phyloP scores from a whole-genome alignment of 2,888 invertebrate species.

The Cylloceria caligata region DNA sequence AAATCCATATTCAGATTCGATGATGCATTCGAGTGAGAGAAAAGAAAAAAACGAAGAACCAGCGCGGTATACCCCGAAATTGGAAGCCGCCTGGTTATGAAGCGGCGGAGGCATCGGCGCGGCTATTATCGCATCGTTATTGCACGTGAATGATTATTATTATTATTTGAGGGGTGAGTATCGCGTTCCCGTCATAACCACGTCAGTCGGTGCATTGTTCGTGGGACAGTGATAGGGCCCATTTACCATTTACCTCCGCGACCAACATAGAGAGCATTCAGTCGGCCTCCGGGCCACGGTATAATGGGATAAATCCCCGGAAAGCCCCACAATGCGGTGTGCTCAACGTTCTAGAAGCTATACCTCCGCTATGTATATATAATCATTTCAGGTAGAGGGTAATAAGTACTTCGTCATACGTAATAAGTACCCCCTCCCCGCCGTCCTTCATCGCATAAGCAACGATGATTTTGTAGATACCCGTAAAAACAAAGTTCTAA shows the following conservation, averaged over 20 bases:
- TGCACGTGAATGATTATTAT: constrained; percentile 72
- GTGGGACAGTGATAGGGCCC: constrained; percentile 81
- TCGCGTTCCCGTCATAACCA: constrained; percentile 84
- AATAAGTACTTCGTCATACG: constrained; percentile 18
- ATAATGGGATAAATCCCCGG: constrained; percentile 65
- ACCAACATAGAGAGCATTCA: constrained; percentile 43
- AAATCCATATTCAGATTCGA: constrained; percentile 82
- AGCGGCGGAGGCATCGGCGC: too few species aligned
- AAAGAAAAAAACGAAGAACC: constrained; percentile 34
- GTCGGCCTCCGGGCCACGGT: constrained; percentile 50
- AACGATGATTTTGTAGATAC: constrained; percentile 3
- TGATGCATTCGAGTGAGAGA: constrained; percentile 78
- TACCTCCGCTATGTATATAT: constrained; percentile 8
- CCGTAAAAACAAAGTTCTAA: neutral
- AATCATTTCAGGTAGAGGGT: constrained; percentile 32
- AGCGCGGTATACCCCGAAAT: constrained; percentile 60
- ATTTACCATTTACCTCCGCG: constrained; percentile 61
- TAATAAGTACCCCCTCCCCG: too few species aligned
- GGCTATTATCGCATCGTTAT: constrained; percentile 77
- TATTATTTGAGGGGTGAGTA: constrained; percentile 75
- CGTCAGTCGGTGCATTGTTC: constrained; percentile 81
- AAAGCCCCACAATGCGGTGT: constrained; percentile 62
- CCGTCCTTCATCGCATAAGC: neutral
- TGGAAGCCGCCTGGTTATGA: too few species aligned
- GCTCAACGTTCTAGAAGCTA: constrained; percentile 43